phyloP scores from a whole-genome alignment of 2,797 vertebrate species.

The Microchirus variegatus region DNA sequence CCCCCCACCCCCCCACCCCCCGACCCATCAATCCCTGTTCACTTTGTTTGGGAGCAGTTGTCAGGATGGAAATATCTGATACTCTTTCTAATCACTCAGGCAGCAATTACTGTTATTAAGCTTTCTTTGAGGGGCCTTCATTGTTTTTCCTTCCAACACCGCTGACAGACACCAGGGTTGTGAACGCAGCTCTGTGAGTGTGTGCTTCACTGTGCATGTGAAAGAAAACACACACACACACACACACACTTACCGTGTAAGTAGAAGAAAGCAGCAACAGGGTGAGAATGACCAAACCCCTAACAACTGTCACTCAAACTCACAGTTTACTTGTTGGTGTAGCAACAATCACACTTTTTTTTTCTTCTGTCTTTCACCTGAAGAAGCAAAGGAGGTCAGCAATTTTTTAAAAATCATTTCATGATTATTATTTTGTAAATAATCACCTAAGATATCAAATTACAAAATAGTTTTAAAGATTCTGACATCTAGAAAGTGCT shows the following conservation, averaged over 20 bases:
- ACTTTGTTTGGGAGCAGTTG: slow-evolving; percentile 74
- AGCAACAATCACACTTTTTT: background rate
- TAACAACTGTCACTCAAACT: slow-evolving; percentile 40
- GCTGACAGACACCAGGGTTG: slow-evolving; percentile 56
- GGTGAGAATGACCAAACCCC: slow-evolving; percentile 36
- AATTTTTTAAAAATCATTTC: too few relatives aligned
- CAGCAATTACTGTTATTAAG: slow-evolving; percentile 72
- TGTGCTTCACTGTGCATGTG: slow-evolving; percentile 34
- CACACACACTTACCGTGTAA: background rate
- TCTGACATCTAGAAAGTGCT: too few relatives aligned
- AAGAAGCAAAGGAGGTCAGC: too few relatives aligned
- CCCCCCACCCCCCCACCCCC: slow-evolving; percentile 20
- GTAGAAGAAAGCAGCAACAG: slow-evolving; percentile 9
- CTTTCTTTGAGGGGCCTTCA: slow-evolving; percentile 60
- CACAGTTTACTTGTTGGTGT: background rate
- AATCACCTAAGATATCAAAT: too few relatives aligned
- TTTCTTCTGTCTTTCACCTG: too few relatives aligned
- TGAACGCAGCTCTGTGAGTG: slow-evolving; percentile 38
- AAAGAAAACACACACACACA: slow-evolving; percentile 4
- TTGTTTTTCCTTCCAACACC: slow-evolving; percentile 62
- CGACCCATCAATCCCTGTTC: slow-evolving; percentile 26
- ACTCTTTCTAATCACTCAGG: slow-evolving; percentile 68
- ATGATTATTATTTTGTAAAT: too few relatives aligned
- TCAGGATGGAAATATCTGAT: slow-evolving; percentile 77
- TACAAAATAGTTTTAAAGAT: too few relatives aligned